Base-by-base conservation (phyloP, 2,888 invertebrate genomes). In the Congeria kusceri region DNA sequence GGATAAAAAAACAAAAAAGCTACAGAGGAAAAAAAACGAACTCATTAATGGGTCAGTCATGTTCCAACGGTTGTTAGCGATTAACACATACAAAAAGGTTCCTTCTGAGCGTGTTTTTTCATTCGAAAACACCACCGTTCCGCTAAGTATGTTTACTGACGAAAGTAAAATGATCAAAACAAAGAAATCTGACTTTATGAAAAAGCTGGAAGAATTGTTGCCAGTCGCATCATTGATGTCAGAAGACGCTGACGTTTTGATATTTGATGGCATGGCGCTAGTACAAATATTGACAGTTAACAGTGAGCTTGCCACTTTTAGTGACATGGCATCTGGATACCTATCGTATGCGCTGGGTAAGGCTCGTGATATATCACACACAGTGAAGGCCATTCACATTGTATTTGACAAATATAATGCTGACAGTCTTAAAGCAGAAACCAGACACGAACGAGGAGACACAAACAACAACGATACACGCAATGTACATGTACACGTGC, bases 91-190 rank as follows among this genome's bases (percentile, higher is more conserved):
- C 53, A 65, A 65, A 28, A 65, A 44, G 28, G 53, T 65, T 29
- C 53, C 65, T 3, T 15, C 29, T n/a, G 29, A 53, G 18, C 25
- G 65, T 28, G 25, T 23, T 23, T 46, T 63, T 39, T 63, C 65
- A 7, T 65, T 13, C 29, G 65, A 65, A 44, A 65, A 65, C 28
- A 49, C 65, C 13, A 44, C 65, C 11, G 65, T 53, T 18, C 65
- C 49, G 27, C 25, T 53, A 13, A 65, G 27, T 20, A 53, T 65
- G 18, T 53, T 65, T 23, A 47, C 7, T 5, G 65, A 65, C 5
- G 65, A 29, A 46, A 53, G 65, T 9, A 39, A 20, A n/a, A 18
- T 65, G 28, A 53, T 65, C 7, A 44, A 20, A 29, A 23, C 20
- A 9, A 23, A 47, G 18, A 64, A 64, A 47, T 44, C 64, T 7